Evolutionary conservation across 35 echinoderm and acorn worm species (phyloP).

Genomic region (Apostichopus californicus): DNA sequence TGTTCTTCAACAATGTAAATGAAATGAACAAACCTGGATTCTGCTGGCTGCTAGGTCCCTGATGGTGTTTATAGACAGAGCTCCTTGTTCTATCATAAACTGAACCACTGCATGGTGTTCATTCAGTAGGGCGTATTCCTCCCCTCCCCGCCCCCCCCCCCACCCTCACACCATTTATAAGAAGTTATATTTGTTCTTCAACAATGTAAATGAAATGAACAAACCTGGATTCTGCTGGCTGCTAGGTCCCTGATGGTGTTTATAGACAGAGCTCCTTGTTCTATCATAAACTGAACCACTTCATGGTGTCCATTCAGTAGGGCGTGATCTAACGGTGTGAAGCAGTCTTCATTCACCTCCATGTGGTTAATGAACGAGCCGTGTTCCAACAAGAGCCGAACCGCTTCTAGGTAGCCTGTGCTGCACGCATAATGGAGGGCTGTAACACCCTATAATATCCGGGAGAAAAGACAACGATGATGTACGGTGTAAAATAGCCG

Average conservation of each 20-base stretch:
- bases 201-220: too few relatives aligned
- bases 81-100: not conserved
- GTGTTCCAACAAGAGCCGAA: conserved; percentile 79
- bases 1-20: too few relatives aligned
- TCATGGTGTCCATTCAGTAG: conserved; percentile 91
- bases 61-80: conserved; percentile 36
- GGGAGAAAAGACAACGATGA: too few relatives aligned
- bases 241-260: conserved; percentile 91
- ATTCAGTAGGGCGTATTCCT: too few relatives aligned
- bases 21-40: conserved; percentile 63
- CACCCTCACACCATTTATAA: too few relatives aligned
- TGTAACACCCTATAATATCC: conserved; percentile 81
- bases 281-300: conserved; percentile 94
- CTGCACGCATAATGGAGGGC: conserved; percentile 96
- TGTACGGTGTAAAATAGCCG: too few relatives aligned
- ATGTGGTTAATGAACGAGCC: conserved; percentile 95
- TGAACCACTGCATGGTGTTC: conserved; percentile 85
- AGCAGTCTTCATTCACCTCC: conserved; percentile 89
- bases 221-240: conserved; percentile 85
- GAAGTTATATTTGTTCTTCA: too few relatives aligned
- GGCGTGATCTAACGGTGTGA: conserved; percentile 90
- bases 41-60: conserved; percentile 85
- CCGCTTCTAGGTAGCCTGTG: conserved; percentile 87
- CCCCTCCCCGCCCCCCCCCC: too few relatives aligned
- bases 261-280: conserved; percentile 90